phyloP scores from a whole-genome alignment of 2,113 vertebrate genomes.

The Mormyrus lacerda region DNA sequence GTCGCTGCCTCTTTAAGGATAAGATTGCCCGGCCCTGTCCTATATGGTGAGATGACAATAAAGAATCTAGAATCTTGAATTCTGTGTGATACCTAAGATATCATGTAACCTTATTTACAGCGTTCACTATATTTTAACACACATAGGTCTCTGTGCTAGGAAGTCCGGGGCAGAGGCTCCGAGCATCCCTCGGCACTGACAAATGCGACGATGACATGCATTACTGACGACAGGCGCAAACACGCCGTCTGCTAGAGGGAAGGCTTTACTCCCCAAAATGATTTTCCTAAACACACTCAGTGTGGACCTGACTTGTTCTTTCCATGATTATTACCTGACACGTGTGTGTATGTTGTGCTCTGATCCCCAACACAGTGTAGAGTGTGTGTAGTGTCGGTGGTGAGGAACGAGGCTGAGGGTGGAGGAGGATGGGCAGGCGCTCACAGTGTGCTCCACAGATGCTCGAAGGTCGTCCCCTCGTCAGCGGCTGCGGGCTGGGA shows the following conservation, averaged over 20 bases:
- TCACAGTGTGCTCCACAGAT: slow-evolving; percentile 94
- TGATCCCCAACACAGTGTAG: neutral
- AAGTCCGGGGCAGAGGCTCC: neutral
- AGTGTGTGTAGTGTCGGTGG: neutral
- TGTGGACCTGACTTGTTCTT: neutral
- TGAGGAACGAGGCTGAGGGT: neutral
- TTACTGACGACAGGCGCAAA: neutral
- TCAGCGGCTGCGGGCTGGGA: slow-evolving; percentile 72
- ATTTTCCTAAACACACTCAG: neutral
- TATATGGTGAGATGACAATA: neutral
- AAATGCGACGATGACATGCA: neutral
- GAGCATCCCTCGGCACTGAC: neutral
- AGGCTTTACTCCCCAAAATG: neutral
- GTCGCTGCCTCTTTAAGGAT: neutral
- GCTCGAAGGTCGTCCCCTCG: slow-evolving; percentile 83
- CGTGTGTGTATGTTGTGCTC: neutral
- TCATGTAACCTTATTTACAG: neutral
- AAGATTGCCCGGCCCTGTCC: neutral
- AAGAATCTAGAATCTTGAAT: neutral
- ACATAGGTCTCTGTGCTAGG: neutral
- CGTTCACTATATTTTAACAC: neutral
- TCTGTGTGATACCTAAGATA: neutral
- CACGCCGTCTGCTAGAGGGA: neutral
- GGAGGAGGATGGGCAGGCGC: slow-evolving; percentile 42
- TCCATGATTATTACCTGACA: neutral